These are phyloP conservation scores for Morelia viridis DNA, from an alignment of 2,797 vertebrate species.

Conservation along the genomic window DNA sequence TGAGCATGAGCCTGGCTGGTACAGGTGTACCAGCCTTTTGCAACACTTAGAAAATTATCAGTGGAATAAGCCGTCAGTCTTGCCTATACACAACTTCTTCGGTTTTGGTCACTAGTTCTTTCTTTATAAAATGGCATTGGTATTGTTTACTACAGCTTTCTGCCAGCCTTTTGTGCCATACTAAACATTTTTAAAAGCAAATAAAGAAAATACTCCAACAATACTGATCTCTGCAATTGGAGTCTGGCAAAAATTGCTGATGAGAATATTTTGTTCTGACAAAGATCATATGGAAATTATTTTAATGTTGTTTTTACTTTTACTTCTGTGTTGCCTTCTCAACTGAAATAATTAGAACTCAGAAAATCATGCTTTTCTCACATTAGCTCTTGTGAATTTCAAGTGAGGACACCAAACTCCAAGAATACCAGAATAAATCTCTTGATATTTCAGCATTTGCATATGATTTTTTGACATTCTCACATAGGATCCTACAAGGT, in stretches of 20 bases:
- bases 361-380: background rate
- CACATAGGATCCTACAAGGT: background rate
- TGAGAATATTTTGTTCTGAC: background rate
- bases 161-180: background rate
- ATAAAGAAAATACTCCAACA: background rate
- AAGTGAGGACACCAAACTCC: background rate
- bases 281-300: background rate
- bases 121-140: background rate
- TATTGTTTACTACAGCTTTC: background rate
- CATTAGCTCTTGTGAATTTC: background rate
- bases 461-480: background rate
- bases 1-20: background rate
- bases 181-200: background rate
- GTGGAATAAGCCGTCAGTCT: background rate
- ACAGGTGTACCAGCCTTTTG: background rate
- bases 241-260: background rate
- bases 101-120: background rate
- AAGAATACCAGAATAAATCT: background rate
- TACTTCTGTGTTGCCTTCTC: background rate
- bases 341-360: background rate
- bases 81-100: background rate
- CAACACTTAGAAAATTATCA: background rate
- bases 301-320: background rate
- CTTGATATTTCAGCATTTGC: background rate
- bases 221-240: background rate